Evolutionary conservation across 2,888 invertebrate genomes (phyloP).

Genomic region (Halictus quadricinctus): DNA sequence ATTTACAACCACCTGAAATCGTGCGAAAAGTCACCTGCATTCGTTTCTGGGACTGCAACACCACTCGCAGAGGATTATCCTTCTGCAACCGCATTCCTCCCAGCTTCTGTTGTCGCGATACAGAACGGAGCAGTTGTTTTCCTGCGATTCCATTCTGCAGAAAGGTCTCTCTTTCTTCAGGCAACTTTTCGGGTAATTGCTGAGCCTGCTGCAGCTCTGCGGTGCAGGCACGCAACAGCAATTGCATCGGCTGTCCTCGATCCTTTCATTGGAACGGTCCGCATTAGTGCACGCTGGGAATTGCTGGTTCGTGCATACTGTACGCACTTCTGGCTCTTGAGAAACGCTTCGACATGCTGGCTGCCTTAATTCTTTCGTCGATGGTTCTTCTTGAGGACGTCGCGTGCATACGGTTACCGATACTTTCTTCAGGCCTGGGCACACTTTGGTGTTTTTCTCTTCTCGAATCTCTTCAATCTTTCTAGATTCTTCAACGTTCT

Average conservation of each 20-base stretch:
- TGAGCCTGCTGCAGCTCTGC: constrained; percentile 1
- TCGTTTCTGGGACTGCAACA: constrained; percentile 37
- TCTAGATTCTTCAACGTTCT: background rate
- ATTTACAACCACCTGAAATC: too few relatives aligned
- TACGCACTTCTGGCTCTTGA: background rate
- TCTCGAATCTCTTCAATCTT: background rate
- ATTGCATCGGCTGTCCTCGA: constrained; percentile 18
- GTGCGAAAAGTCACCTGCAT: constrained; percentile 25
- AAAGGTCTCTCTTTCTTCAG: constrained; percentile 38
- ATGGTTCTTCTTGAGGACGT: background rate
- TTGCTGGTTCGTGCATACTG: constrained; percentile 21
- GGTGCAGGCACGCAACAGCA: constrained; percentile 1
- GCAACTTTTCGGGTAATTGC: constrained; percentile 48
- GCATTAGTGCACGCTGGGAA: background rate
- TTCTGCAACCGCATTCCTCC: constrained; percentile 41
- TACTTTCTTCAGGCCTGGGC: background rate
- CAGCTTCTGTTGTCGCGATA: constrained; percentile 25
- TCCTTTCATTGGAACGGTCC: background rate
- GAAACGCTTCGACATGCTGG: background rate
- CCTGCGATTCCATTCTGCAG: constrained; percentile 4
- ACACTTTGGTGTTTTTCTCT: background rate
- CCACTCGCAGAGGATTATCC: constrained; percentile 6
- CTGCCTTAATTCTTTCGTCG: background rate
- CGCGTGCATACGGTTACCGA: background rate
- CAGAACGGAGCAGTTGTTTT: constrained; percentile 1